Base-by-base conservation (phyloP, 2,888 invertebrate species). In the Drosophila pseudotakahashii region DNA sequence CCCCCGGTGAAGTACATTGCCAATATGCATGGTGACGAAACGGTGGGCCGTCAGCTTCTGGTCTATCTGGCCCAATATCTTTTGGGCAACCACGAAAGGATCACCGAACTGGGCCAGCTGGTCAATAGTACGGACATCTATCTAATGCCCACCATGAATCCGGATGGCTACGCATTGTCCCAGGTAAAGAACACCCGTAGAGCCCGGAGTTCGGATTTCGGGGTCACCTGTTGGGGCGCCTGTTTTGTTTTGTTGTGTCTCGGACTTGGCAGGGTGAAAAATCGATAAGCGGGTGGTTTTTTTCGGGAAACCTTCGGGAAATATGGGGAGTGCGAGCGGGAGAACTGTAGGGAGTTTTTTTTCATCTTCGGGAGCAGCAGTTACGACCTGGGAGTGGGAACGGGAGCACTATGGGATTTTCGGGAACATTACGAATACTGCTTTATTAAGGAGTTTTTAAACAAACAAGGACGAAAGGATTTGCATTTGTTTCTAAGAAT, bases 11-110 rank as follows among this genome's bases (percentile, higher is more conserved):
- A 98, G 90, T 97, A 96, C 93, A 96, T 98, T 67, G 98, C 96
- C 11, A 98, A 98, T 89, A 98, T 99, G 98, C 98, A 99, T 90
- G 98, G 98, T 3, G 98, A 98, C 90, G 98, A 98, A 92, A 94
- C 97, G 1, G 94, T 98, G 23, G 98, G 98, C 0, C 93, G 98
- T 42, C 95, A 98, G 91, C 91, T 98, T 75, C 93, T 97, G 78
- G 93, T 99, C 54, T 96, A 95, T 90, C 93, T 99, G 88, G 96
- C 97, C 0, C 94, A 97, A 81, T 96, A 98, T 92, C 93, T 99
- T 59, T 93, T 98, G 53, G 92, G 93, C 9, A 96, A 96, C 89
- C 97, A 96, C 89, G 95, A 95, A 3, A 94, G 93, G 62, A 94
- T 94, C 80, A 93, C 94, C 0, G 93, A 96, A 61, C 93, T 98